These are phyloP conservation scores for Sipha maydis DNA, from an alignment of 2,888 invertebrate genomes.

Conservation along the genomic window DNA sequence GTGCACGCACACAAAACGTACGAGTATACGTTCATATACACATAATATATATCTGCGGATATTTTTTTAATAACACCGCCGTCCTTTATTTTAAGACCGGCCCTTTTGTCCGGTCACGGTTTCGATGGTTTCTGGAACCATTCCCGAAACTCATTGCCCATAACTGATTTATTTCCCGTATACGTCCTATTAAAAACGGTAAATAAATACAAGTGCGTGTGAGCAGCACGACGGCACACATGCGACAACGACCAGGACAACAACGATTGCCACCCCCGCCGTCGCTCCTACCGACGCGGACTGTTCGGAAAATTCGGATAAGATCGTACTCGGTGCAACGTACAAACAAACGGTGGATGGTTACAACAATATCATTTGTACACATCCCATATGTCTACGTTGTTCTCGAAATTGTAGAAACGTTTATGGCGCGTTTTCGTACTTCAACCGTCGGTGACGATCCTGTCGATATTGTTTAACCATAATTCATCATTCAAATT, in stretches of 20 bases:
- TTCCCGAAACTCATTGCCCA: slow-evolving; percentile 62
- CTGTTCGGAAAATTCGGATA: background rate
- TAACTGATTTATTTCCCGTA: slow-evolving; percentile 62
- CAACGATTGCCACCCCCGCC: background rate
- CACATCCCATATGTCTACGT: no score
- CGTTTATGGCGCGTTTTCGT: background rate
- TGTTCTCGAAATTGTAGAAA: background rate
- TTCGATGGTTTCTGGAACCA: slow-evolving; percentile 58
- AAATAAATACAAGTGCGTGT: background rate
- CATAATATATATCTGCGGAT: slow-evolving; percentile 22
- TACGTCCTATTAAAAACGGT: slow-evolving; percentile 58
- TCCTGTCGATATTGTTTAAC: no score
- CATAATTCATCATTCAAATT: no score
- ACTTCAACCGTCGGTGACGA: no score
- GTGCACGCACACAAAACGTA: background rate
- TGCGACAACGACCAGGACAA: background rate
- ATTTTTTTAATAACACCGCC: slow-evolving; percentile 57
- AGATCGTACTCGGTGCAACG: background rate
- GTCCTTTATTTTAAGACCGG: slow-evolving; percentile 57
- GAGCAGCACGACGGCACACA: background rate
- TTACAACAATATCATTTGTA: no score
- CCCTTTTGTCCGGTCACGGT: slow-evolving; percentile 59
- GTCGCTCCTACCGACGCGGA: background rate
- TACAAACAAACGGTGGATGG: no score
- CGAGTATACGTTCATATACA: background rate